Base-by-base conservation (phyloP, 2,888 invertebrate species). In the Limnephilus lunatus region DNA sequence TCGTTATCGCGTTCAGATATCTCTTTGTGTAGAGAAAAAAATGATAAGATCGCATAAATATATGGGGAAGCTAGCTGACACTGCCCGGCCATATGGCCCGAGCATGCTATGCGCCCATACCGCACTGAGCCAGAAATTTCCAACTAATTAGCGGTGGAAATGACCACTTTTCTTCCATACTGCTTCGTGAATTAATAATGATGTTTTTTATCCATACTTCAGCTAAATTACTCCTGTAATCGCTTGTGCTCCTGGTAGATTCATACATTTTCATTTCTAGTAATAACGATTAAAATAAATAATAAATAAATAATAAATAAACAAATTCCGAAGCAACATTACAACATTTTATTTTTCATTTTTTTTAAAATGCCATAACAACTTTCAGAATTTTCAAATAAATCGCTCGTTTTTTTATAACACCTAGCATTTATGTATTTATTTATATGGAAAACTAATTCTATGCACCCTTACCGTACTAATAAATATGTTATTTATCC, bases 11-110 rank as follows among this genome's bases (percentile, higher is more conserved):
- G 32, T 80, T 91, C 92, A 93, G 93, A 93, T 93, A 93, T 93
- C 93, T 93, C 93, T 93, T 93, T 93, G 91, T 93, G 92, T 93
- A 91, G 92, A 92, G 93, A 48, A 44, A 92, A 93, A 93, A 92
- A 90, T 93, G 93, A 93, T 93, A 93, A 93, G 92, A 93, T 93
- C 93, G 80, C 93, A 93, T 93, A 93, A 93, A 93, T 93, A 93
- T 91, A 93, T 91, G 93, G 89, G 89, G 89, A 68, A 53, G 88
- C 35, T 81, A 53, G 91, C 92, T 92, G 92, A 92, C 93, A 92
- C 44, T 92, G 91, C 83, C 92, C 91, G 92, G 93, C 92, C 93
- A 93, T 93, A 93, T 93, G 92, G 91, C 92, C 7, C 25, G 9
- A 53, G 53, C 53, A 88, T 93, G 92, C 85, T 91, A 91, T 92